Evolutionary conservation across 1,140 invertebrate genomes (phyloP).

Genomic region (Wiebesia pumilae): DNA sequence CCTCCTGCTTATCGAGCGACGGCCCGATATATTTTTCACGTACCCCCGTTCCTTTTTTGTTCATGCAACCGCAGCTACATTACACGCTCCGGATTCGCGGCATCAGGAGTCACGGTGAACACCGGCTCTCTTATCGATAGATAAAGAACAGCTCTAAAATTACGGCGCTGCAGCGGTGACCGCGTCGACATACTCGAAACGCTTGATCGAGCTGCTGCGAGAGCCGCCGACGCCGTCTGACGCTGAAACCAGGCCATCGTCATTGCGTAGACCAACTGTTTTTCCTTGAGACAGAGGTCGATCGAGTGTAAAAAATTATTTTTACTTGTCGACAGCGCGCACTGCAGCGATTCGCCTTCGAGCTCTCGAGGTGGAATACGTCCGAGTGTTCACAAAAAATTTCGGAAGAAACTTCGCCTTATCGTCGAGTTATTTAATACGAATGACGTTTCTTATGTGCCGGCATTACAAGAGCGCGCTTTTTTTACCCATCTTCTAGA

Average conservation of each 20-base stretch:
- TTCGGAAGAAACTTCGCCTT: neutral
- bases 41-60: neutral
- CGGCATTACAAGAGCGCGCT: too few species aligned
- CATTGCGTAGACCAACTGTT: conserved; percentile 39
- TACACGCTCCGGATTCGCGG: neutral
- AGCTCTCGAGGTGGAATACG: neutral
- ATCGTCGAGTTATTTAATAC: neutral
- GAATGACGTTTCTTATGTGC: too few species aligned
- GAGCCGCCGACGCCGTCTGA: neutral
- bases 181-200: neutral
- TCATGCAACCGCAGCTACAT: neutral
- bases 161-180: neutral
- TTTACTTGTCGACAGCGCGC: conserved; percentile 32
- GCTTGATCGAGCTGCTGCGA: conserved; percentile 14
- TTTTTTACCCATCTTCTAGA: neutral
- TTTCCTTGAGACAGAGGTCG: conserved; percentile 40
- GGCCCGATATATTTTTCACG: conserved; percentile 7
- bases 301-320: conserved; percentile 43
- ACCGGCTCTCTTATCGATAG: conserved; percentile 25
- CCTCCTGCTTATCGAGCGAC: neutral
- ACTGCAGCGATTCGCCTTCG: neutral
- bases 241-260: conserved; percentile 43
- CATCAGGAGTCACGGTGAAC: neutral
- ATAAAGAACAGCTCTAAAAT: conserved; percentile 14
- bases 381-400: neutral